Percentiles rank a stretch among this genome's conserved stretches.
These are phyloP conservation scores for Drosophila phalerata DNA, from an alignment of 2,888 invertebrate species.

Conservation along the genomic window DNA sequence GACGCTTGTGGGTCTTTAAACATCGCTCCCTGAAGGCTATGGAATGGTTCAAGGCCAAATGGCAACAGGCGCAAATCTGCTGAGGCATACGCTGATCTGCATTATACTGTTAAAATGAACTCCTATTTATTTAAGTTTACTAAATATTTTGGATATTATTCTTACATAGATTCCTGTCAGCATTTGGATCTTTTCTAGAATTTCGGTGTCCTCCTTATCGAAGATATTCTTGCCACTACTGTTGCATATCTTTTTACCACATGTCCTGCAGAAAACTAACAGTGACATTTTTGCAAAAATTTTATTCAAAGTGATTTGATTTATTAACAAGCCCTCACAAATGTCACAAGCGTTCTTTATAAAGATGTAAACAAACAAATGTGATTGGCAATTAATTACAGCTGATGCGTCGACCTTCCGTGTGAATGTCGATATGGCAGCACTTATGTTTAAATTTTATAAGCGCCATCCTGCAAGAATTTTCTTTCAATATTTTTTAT, in stretches of 20 bases:
- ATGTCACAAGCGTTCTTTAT: background rate
- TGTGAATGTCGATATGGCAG: conserved; percentile 23
- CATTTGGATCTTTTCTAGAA: conserved; percentile 24
- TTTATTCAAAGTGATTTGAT: background rate
- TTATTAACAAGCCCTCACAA: conserved; percentile 2
- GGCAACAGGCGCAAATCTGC: conserved; percentile 35
- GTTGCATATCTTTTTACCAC: conserved; percentile 29
- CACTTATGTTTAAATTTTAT: background rate
- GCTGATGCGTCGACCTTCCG: background rate
- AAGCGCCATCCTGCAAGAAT: no score
- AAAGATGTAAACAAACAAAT: background rate
- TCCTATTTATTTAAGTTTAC: no score
- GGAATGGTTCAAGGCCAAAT: conserved; percentile 35
- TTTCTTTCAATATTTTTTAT: no score
- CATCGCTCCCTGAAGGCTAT: conserved; percentile 41
- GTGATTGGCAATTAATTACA: conserved; percentile 28
- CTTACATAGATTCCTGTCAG: conserved; percentile 50
- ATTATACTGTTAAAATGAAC: conserved; percentile 15
- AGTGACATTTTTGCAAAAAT: conserved; percentile 21
- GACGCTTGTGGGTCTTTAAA: conserved; percentile 16
- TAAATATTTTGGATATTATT: background rate
- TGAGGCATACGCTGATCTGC: conserved; percentile 11
- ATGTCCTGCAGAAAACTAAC: conserved; percentile 34
- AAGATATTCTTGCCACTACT: conserved; percentile 41
- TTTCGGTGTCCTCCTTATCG: background rate